These are phyloP conservation scores for Huso huso DNA, from an alignment of 2,797 vertebrate species.

Conservation along the genomic window DNA sequence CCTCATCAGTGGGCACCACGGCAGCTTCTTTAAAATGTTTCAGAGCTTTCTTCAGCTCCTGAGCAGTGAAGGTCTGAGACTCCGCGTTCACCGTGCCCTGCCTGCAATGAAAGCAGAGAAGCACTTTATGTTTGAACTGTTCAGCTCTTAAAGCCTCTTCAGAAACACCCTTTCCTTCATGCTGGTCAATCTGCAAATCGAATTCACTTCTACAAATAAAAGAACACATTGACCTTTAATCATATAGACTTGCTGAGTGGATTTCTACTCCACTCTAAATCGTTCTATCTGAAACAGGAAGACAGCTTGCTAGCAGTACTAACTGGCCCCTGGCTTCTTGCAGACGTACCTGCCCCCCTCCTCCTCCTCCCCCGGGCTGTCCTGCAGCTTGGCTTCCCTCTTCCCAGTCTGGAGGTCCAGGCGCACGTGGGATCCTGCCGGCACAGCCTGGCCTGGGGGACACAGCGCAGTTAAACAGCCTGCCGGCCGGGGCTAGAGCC, in stretches of 20 bases:
- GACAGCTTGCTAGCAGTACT: too few species aligned
- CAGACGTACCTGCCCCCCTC: conserved; percentile 40
- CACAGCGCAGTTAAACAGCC: too few species aligned
- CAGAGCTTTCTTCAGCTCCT: conserved; percentile 76
- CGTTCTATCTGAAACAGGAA: too few species aligned
- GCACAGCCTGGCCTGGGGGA: conserved; percentile 71
- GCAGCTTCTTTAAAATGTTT: conserved; percentile 74
- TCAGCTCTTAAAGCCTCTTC: too few species aligned
- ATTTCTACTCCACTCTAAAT: too few species aligned
- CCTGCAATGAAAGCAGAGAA: conserved; percentile 28
- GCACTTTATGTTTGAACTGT: too few species aligned
- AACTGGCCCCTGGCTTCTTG: conserved; percentile 15
- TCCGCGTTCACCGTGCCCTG: conserved; percentile 44
- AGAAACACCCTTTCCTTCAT: too few species aligned
- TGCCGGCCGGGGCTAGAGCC: too few species aligned
- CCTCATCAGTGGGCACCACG: conserved; percentile 41
- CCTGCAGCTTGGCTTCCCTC: conserved; percentile 66
- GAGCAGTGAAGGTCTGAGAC: conserved; percentile 54
- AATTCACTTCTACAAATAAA: too few species aligned
- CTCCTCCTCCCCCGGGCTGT: conserved; percentile 34
- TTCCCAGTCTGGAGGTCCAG: conserved; percentile 85
- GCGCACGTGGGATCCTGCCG: conserved; percentile 76
- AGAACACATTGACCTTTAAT: too few species aligned
- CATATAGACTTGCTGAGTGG: too few species aligned
- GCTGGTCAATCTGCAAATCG: too few species aligned